These are phyloP conservation scores for Onychomys leucogaster DNA, from an alignment of 2,797 vertebrate genomes.

Conservation along the genomic window DNA sequence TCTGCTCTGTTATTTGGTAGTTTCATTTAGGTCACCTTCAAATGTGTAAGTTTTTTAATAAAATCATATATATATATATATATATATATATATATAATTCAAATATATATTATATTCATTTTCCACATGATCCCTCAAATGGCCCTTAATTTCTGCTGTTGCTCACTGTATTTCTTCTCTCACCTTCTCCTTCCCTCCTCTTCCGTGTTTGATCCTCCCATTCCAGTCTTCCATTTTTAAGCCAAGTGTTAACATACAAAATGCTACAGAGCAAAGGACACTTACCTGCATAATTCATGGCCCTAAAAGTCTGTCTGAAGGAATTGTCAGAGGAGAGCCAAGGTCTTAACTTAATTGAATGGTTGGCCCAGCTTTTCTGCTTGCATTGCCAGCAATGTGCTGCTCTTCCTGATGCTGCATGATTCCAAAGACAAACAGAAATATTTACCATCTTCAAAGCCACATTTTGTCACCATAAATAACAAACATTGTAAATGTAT, in stretches of 20 bases:
- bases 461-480: slow-evolving; percentile 6
- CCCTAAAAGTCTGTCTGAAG: slow-evolving; percentile 49
- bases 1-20: neutral
- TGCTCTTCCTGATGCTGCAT: neutral
- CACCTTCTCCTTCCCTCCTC: neutral
- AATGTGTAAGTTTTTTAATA: neutral
- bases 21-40: neutral
- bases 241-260: neutral
- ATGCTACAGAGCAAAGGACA: neutral
- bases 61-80: no score
- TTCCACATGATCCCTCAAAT: neutral
- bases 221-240: neutral
- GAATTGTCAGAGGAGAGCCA: slow-evolving; percentile 37
- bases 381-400: slow-evolving; percentile 39
- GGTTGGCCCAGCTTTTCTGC: slow-evolving; percentile 6
- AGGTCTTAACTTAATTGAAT: slow-evolving; percentile 49
- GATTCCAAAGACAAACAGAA: slow-evolving; percentile 50
- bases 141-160: neutral
- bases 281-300: slow-evolving; percentile 45
- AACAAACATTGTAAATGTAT: slow-evolving; percentile 49
- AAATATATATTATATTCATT: neutral
- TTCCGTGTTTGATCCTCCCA: neutral
- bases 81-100: no score
- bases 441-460: slow-evolving; percentile 20
- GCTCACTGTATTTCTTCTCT: neutral